Evolutionary conservation across 2,797 vertebrate genomes (phyloP).

Genomic region (Ciconia nigra): DNA sequence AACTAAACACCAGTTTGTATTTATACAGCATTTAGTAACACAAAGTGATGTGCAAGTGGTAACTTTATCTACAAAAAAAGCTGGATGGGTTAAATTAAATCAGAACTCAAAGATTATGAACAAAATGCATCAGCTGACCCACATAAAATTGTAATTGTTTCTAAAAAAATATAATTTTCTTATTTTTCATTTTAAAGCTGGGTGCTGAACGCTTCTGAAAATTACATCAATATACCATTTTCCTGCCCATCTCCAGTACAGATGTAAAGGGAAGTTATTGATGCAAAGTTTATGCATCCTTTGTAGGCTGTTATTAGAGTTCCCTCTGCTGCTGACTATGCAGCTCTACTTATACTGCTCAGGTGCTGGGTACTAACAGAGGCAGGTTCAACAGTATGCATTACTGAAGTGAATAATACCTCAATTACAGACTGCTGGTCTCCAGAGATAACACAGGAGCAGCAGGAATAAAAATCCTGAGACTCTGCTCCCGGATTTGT

Average conservation of each 20-base stretch:
- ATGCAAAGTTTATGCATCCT: background rate
- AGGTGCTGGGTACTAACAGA: background rate
- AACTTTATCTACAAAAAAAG: background rate
- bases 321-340: conserved; percentile 17
- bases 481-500: background rate
- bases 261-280: background rate
- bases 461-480: background rate
- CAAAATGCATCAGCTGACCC: background rate
- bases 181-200: conserved; percentile 4
- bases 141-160: background rate
- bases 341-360: background rate
- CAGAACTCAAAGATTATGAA: background rate
- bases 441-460: background rate
- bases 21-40: conserved; percentile 5
- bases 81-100: background rate
- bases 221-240: background rate
- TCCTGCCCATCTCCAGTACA: background rate
- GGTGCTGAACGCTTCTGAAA: background rate
- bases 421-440: background rate
- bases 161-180: background rate
- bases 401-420: background rate
- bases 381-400: background rate
- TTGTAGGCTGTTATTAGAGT: conserved; percentile 21
- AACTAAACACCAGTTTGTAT: background rate
- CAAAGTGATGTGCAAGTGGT: background rate